Percentiles rank a stretch among this genome's conserved stretches.
Conservation (phyloP, 2,797 vertebrate species). For the Poecilia gillii region DNA sequence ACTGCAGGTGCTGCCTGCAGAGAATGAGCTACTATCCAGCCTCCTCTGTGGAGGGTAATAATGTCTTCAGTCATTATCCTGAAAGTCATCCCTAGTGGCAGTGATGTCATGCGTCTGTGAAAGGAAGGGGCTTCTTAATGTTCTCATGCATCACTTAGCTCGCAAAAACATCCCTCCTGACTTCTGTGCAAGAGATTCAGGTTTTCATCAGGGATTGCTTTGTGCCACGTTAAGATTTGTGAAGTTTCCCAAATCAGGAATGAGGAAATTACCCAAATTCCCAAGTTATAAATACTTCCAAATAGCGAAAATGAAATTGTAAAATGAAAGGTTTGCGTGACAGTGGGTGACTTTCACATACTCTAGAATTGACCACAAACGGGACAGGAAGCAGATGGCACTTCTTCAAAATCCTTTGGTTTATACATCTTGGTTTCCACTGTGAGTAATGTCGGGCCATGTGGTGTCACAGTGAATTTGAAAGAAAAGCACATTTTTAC, state of each 20-base stretch:
- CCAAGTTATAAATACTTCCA: background rate
- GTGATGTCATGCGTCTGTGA: slow-evolving; percentile 66
- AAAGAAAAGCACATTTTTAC: background rate
- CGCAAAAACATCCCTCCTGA: slow-evolving; percentile 16
- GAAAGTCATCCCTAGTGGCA: slow-evolving; percentile 55
- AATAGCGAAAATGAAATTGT: background rate
- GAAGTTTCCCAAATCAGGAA: background rate
- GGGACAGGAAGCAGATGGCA: slow-evolving; percentile 23
- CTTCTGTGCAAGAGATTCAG: slow-evolving; percentile 22
- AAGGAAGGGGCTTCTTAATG: slow-evolving; percentile 29
- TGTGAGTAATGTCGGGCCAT: background rate
- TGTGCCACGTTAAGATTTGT: background rate
- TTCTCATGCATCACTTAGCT: slow-evolving; percentile 31
- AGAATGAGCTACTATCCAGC: slow-evolving; percentile 40
- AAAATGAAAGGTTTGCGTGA: background rate
- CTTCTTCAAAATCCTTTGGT: background rate
- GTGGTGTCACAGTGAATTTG: slow-evolving; percentile 17
- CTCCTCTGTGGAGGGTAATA: slow-evolving; percentile 45
- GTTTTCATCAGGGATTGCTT: background rate
- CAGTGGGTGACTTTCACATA: background rate
- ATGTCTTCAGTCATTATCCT: slow-evolving; percentile 52
- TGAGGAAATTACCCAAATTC: background rate
- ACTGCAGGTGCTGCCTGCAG: slow-evolving; percentile 51
- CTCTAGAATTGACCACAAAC: background rate
- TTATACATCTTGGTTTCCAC: background rate